Base-by-base conservation (phyloP, 23 tunicate species). In the Phallusia fumigata region DNA sequence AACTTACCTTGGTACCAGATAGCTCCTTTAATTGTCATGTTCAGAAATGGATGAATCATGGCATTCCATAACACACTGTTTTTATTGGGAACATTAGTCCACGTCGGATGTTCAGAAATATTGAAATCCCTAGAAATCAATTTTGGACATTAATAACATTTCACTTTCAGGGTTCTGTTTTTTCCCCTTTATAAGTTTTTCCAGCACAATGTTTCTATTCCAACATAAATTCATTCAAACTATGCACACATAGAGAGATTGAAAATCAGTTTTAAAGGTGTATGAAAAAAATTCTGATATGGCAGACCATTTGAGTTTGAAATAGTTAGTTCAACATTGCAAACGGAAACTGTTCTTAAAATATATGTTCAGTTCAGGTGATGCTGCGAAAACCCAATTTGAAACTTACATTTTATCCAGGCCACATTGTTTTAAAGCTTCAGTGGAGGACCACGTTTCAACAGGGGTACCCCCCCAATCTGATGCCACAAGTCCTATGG, bases 1-100 rank as follows among this genome's bases (percentile, higher is more conserved):
- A n/a, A n/a, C n/a, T 40, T 82, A 91, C 96, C 96, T 86, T 91
- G 96, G 85, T 91, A 91, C 96, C 96, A 91, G 10, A 91, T 83
- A 0, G 86, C 96, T 28, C 90, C 96, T 64, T 91, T 91, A n/a
- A 91, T 86, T 36, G 96, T 91, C 96, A 91, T 91, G 69, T 91
- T 91, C 33, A 91, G 76, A 58, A 91, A 49, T n/a, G 96, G 96
- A 74, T 91, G 96, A 52, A 91, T 86, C 90, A 86, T 86, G 19
- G 96, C 96, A 86, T 91, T 91, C 87, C 89, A 91, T 28, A 91
- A 76, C 8, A 69, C 96, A 64, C 87, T 77, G 49, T 91, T 91
- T 0, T 32, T 19, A 11, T 33, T 24, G 3, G 83, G 83, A 51
- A 80, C 83, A 12, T 52, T 52, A 0, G 35, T 40, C 24, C 33